Conservation (phyloP, 2,113 vertebrate genomes). For the Nothoprocta perdicaria region DNA sequence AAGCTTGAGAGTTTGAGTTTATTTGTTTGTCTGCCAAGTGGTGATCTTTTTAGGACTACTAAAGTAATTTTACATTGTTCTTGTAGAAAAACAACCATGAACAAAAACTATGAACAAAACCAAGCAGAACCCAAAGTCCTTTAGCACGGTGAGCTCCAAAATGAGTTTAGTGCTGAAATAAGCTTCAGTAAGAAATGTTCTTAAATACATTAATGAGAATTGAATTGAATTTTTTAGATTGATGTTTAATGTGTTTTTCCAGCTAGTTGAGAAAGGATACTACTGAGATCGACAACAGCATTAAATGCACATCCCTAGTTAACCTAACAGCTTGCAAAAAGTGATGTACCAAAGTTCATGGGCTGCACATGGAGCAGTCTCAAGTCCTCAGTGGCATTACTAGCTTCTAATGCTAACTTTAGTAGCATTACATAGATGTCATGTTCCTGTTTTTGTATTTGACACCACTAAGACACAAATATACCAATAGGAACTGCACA, state of each 20-base stretch:
- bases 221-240: background rate
- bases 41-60: background rate
- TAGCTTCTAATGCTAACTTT: background rate
- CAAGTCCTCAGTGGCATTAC: background rate
- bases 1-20: background rate
- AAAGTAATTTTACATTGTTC: background rate
- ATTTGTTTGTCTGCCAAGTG: no score
- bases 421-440: background rate
- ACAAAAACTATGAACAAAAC: background rate
- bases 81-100: fast-evolving
- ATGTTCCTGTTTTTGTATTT: background rate
- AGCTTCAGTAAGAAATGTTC: background rate
- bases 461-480: background rate
- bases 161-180: background rate
- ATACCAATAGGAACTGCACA: fast-evolving
- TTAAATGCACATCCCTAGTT: background rate
- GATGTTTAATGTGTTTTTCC: background rate
- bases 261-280: background rate
- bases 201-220: background rate
- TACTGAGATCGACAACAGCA: background rate
- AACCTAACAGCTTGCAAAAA: background rate
- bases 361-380: background rate
- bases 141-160: background rate
- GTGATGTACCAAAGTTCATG: background rate
- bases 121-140: background rate